Evolutionary conservation across 1,140 invertebrate species (phyloP).

Genomic region (Aphaenogaster rudis): DNA sequence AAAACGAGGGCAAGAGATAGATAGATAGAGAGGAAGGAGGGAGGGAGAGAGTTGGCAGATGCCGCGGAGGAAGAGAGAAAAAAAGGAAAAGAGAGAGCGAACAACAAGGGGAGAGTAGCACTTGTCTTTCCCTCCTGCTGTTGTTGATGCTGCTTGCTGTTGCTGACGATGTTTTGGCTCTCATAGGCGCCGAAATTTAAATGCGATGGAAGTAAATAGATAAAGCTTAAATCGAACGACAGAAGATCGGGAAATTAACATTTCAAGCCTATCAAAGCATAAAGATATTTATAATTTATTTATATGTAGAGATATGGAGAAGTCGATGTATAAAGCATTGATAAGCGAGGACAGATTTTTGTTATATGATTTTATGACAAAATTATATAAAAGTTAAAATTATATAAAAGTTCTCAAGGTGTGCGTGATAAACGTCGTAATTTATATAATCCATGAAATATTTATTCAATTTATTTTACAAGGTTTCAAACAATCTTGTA

Average conservation of each 20-base stretch:
- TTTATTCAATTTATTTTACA: not conserved
- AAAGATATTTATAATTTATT: not conserved
- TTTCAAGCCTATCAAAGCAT: not conserved
- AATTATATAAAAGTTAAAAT: slow-evolving; percentile 25
- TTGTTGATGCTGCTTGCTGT: slow-evolving; percentile 59
- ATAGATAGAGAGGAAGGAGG: not conserved
- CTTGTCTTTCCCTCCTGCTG: slow-evolving; percentile 76
- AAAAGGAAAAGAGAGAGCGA: slow-evolving; percentile 25
- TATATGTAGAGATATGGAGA: not conserved
- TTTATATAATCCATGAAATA: not conserved
- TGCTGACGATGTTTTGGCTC: slow-evolving; percentile 29
- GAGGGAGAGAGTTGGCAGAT: slow-evolving; percentile 51
- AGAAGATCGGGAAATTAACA: not conserved
- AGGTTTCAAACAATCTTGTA: not conserved
- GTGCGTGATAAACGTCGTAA: not conserved
- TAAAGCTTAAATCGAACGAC: not conserved
- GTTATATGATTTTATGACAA: not conserved
- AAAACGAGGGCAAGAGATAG: slow-evolving; percentile 20
- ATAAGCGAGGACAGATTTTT: not conserved
- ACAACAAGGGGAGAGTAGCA: slow-evolving; percentile 53
- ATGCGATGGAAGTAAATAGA: not conserved
- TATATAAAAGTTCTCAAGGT: slow-evolving; percentile 9
- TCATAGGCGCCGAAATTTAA: slow-evolving; percentile 17
- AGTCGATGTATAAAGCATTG: not conserved
- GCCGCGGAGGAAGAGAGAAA: slow-evolving; percentile 42